phyloP scores from a whole-genome alignment of 2,797 vertebrate genomes.

The Sarcoramphus papa region DNA sequence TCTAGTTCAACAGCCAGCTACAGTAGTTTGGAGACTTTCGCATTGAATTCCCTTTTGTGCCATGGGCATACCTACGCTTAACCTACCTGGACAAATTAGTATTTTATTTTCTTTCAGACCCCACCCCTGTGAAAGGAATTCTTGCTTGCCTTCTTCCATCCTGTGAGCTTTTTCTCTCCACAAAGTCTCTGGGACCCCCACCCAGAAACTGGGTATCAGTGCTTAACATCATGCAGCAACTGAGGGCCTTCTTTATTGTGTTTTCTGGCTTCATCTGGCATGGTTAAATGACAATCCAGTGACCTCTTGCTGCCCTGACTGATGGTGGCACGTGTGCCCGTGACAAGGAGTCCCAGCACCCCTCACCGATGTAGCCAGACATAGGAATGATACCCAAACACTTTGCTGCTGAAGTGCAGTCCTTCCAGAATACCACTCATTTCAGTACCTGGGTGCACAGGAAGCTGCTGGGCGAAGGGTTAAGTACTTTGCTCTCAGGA shows the following conservation, averaged over 20 bases:
- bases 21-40: background rate
- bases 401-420: background rate
- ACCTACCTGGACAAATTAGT: background rate
- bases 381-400: background rate
- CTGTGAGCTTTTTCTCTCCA: background rate
- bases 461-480: background rate
- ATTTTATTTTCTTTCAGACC: background rate
- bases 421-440: background rate
- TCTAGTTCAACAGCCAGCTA: background rate
- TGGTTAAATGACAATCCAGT: background rate
- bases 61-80: background rate
- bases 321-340: background rate
- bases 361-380: background rate
- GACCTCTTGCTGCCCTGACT: background rate
- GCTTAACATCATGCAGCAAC: background rate
- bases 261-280: background rate
- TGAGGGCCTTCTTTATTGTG: background rate
- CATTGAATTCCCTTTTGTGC: background rate
- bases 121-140: background rate
- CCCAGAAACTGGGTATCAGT: background rate
- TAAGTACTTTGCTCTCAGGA: background rate
- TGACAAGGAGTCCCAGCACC: background rate
- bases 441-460: background rate
- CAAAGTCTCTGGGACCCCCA: background rate
- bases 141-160: background rate